Evolutionary conservation across 2,797 vertebrate genomes (phyloP).

Genomic region (Manis crassicaudata): DNA sequence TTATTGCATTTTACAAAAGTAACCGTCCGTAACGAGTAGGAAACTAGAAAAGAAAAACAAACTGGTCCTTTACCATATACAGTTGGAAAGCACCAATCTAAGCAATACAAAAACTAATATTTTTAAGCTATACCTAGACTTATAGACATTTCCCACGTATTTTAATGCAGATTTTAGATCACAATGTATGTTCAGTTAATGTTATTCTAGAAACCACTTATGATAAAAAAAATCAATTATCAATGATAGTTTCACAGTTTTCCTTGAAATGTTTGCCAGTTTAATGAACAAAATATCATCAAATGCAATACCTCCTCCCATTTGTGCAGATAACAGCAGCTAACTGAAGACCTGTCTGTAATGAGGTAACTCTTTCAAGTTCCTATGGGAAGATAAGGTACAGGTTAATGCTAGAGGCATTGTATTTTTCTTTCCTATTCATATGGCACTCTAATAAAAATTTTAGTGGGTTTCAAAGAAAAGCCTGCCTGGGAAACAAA

Average conservation of each 20-base stretch:
- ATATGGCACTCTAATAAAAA: constrained; percentile 21
- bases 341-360: constrained; percentile 95
- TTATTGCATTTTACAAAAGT: constrained; percentile 41
- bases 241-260: not conserved
- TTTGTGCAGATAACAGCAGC: constrained; percentile 98
- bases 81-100: not conserved
- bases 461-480: constrained; percentile 41
- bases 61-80: not conserved
- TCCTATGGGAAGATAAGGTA: constrained; percentile 87
- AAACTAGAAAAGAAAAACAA: not conserved
- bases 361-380: constrained; percentile 95
- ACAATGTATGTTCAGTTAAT: not conserved
- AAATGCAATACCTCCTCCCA: constrained; percentile 92
- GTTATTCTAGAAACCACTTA: constrained; percentile 15
- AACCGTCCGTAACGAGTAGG: not conserved
- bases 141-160: not conserved
- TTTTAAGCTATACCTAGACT: not conserved
- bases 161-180: not conserved
- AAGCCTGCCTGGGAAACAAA: constrained; percentile 42
- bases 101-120: constrained; percentile 5
- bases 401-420: constrained; percentile 27
- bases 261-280: not conserved
- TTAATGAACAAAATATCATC: constrained; percentile 46
- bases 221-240: constrained; percentile 1
- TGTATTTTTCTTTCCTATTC: constrained; percentile 35